Conservation (phyloP, 2,797 vertebrate species). For the Cyprinodon diabolis region DNA sequence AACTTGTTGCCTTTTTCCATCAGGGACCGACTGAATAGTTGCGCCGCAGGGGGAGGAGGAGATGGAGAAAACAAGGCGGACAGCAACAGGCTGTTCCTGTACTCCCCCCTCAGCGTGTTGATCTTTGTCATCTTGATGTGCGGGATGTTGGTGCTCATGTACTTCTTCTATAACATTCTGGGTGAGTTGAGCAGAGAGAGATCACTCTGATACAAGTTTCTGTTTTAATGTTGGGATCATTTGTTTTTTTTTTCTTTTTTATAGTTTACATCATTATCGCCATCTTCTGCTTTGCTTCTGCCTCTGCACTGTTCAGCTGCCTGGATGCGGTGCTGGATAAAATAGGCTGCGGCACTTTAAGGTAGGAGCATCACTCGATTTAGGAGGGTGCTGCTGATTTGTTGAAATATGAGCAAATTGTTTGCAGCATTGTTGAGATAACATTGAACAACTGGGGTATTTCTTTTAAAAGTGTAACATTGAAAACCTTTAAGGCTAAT, state of each 20-base stretch:
- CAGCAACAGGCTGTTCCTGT: slow-evolving; percentile 85
- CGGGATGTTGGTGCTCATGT: slow-evolving; percentile 93
- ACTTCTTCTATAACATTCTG: slow-evolving; percentile 93
- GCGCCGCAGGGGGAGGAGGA: slow-evolving; percentile 50
- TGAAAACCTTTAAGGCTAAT: no score
- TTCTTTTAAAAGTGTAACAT: no score
- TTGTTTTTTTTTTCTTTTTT: slow-evolving; percentile 25
- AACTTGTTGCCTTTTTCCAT: slow-evolving; percentile 28
- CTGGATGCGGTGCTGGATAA: slow-evolving; percentile 85
- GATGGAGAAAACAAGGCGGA: slow-evolving; percentile 76
- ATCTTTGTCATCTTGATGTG: slow-evolving; percentile 91
- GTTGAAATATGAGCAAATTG: not conserved
- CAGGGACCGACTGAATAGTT: slow-evolving; percentile 80
- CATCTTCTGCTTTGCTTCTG: slow-evolving; percentile 93
- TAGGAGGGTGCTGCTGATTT: not conserved
- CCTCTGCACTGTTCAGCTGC: slow-evolving; percentile 91
- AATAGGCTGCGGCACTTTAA: slow-evolving; percentile 83
- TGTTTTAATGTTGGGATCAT: not conserved
- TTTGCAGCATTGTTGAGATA: no score
- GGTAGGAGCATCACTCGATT: slow-evolving; percentile 69
- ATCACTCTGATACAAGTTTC: accelerated
- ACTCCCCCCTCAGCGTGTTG: slow-evolving; percentile 89
- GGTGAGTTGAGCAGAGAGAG: slow-evolving; percentile 77
- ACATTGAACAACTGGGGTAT: not conserved
- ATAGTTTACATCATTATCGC: slow-evolving; percentile 93